Evolutionary conservation across 2,113 vertebrate species (phyloP), one percentile per base, ranked within the genome.

Genomic region (Cololabis saira): DNA sequence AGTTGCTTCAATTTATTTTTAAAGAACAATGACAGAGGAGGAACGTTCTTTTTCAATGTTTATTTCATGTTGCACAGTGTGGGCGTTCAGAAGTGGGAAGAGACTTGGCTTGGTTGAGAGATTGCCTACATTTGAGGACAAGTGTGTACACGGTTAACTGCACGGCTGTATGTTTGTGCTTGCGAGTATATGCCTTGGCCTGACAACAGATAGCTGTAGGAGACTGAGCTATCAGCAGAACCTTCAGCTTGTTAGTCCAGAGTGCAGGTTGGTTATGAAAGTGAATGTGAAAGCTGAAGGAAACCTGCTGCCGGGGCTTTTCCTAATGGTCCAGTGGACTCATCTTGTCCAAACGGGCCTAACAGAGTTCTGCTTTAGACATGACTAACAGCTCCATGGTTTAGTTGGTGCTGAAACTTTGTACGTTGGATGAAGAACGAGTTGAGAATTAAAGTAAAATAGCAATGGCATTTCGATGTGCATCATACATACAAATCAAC

Each of bases 1-100:
- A 88, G 82, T 83, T 84, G 78, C 76, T 77, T 83, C 78, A 77
- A 83, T 87, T 92, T 84, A 71, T 85, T 86, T 86, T 78, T 67
- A 83, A 85, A 81, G 74, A 89, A 85, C 89, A 91, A 87, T 90
- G 89, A 91, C 82, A 83, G 69, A 67, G 74, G 75, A 80, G 77
- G 81, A 81, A 75, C 73, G 19, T 70, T 84, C 74, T 83, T 73
- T 74, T 85, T 88, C 81, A 77, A 90, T 90, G 85, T 86, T 84
- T 86, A 76, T 87, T 88, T 87, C 81, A 86, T 85, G 72, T 84
- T 89, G 80, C 78, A 60, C 71, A 48, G 76, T 75, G 89, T 90
- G 84, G 89, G 86, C 64, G 79, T 89, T 74, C 15, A 77, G 76
- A 79, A 80, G 83, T 83, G 74, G 81, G 77, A 83, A 82, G 74